Percentiles rank a stretch among this genome's conserved stretches.
phyloP scores from a whole-genome alignment of 2,888 invertebrate species.

The Eustalomyia histrio region DNA sequence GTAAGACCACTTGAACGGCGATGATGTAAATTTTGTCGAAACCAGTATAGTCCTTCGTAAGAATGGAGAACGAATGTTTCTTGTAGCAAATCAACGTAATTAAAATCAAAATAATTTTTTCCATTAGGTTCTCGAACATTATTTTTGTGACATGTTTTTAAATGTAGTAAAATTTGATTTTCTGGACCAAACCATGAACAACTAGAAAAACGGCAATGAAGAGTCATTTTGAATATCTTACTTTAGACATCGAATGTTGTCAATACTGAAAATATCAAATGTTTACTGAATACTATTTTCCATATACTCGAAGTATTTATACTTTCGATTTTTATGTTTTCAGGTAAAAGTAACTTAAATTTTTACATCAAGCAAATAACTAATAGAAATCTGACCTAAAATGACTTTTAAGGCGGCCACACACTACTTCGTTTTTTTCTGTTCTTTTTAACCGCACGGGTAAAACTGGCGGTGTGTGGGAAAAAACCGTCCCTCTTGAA shows the following conservation, averaged over 20 bases:
- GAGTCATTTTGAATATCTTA: slow-evolving; percentile 12
- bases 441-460: too few species aligned
- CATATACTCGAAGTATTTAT: too few species aligned
- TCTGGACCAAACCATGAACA: slow-evolving; percentile 66
- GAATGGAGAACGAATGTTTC: slow-evolving; percentile 64
- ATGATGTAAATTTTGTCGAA: slow-evolving; percentile 44
- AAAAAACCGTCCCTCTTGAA: too few species aligned
- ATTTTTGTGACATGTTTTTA: slow-evolving; percentile 63
- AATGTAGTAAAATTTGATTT: slow-evolving; percentile 67
- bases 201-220: slow-evolving; percentile 62
- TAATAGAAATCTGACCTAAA: too few species aligned
- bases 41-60: slow-evolving; percentile 67
- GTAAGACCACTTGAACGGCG: slow-evolving; percentile 32
- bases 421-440: too few species aligned
- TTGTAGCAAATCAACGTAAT: slow-evolving; percentile 62
- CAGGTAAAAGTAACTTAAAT: too few species aligned
- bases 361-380: too few species aligned
- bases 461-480: too few species aligned
- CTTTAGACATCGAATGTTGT: too few species aligned
- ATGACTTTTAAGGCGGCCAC: too few species aligned
- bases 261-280: not conserved
- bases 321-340: too few species aligned
- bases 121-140: slow-evolving; percentile 61
- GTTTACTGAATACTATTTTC: too few species aligned
- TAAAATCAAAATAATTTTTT: slow-evolving; percentile 63